These are phyloP conservation scores for Murina feae DNA, from an alignment of 2,113 vertebrate species.

Conservation along the genomic window DNA sequence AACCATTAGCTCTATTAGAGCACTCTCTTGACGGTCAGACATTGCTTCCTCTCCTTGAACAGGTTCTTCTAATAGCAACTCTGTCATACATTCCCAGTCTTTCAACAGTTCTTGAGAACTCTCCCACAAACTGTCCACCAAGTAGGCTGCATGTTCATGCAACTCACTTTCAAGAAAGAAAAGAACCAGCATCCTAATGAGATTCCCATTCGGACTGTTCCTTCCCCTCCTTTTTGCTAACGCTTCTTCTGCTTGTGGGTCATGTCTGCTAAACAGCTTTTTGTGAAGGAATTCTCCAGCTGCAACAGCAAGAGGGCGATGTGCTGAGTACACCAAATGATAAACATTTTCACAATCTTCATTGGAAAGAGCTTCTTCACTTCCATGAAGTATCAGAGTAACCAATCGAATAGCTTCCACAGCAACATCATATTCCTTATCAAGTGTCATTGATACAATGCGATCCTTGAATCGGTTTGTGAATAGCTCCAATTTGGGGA, in stretches of 20 bases:
- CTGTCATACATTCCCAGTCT: slow-evolving; percentile 99
- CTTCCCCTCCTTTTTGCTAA: slow-evolving; percentile 95
- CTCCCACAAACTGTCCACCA: slow-evolving; percentile 99
- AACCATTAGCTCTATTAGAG: slow-evolving; percentile 96
- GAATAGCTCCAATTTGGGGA: slow-evolving; percentile 97
- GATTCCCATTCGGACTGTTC: slow-evolving; percentile 97
- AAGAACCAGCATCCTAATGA: slow-evolving; percentile 97
- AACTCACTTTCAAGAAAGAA: slow-evolving; percentile 99
- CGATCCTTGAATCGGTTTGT: slow-evolving; percentile 99
- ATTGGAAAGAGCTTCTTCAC: neutral
- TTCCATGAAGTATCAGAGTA: slow-evolving; percentile 92
- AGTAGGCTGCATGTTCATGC: slow-evolving; percentile 97
- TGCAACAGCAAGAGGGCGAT: neutral
- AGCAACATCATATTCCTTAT: slow-evolving; percentile 98
- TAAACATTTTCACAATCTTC: neutral
- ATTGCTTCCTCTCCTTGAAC: slow-evolving; percentile 97
- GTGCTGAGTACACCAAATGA: neutral
- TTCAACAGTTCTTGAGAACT: slow-evolving; percentile 98
- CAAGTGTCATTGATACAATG: slow-evolving; percentile 98
- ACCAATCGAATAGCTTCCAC: slow-evolving; percentile 98
- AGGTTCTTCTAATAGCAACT: slow-evolving; percentile 95
- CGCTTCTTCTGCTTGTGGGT: slow-evolving; percentile 97
- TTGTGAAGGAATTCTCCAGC: neutral
- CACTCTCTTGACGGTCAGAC: slow-evolving; percentile 97
- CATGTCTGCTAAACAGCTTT: slow-evolving; percentile 93